A percentile compares a stretch with the other conserved stretches of the same genome.
Evolutionary conservation across 2,113 vertebrate genomes (phyloP).

Genomic region (Ctenomys sociabilis): DNA sequence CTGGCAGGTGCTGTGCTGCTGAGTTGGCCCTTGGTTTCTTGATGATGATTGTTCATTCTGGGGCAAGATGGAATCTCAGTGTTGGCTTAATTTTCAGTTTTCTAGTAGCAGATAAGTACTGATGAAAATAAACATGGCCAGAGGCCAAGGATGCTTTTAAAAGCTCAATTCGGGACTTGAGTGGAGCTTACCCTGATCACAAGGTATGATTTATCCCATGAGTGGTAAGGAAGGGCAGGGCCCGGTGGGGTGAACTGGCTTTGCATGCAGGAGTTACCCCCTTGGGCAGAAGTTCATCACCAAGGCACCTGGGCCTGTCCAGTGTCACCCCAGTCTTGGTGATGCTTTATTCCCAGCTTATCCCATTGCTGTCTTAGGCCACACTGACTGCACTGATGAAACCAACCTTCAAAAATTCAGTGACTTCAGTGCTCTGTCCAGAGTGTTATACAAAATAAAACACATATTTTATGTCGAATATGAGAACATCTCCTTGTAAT

Average conservation of each 20-base stretch:
- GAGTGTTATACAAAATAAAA: not conserved
- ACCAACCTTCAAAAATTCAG: not conserved
- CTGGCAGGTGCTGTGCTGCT: too few species aligned
- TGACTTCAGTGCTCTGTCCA: not conserved
- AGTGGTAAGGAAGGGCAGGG: too few species aligned
- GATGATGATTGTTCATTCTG: not conserved
- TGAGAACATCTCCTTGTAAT: not conserved
- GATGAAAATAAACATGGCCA: not conserved
- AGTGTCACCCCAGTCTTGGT: not conserved
- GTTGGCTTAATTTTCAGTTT: not conserved
- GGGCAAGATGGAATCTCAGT: not conserved
- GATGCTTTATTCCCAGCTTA: constrained; percentile 3
- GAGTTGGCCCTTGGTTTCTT: not conserved
- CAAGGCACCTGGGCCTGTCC: not conserved
- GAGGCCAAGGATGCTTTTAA: not conserved
- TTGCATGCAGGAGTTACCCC: not conserved
- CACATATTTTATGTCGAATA: not conserved
- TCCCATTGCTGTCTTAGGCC: not conserved
- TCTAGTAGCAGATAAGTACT: not conserved
- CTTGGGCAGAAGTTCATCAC: not conserved
- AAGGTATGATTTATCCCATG: not conserved
- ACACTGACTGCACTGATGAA: not conserved
- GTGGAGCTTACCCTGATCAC: not conserved
- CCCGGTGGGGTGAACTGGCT: not conserved
- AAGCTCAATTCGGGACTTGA: not conserved